Evolutionary conservation across 2,888 invertebrate species (phyloP).

Genomic region (Mesorhabditis spiculigera): DNA sequence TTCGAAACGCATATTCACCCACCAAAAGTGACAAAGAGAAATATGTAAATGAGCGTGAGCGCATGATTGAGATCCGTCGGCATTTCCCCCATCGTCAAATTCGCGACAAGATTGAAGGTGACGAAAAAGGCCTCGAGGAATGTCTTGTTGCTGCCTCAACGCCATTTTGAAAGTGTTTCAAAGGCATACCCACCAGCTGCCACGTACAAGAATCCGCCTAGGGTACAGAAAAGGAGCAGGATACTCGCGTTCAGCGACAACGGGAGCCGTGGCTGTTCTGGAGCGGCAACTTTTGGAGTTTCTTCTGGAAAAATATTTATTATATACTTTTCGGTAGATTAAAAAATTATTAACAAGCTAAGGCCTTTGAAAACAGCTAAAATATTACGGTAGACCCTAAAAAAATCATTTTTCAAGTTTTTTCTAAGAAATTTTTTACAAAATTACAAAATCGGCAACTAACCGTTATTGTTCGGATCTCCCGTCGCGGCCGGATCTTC

Average conservation of each 20-base stretch:
- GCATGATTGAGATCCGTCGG: slow-evolving; percentile 49
- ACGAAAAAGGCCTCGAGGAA: slow-evolving; percentile 57
- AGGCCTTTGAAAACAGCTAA: background rate
- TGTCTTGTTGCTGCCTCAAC: slow-evolving; percentile 44
- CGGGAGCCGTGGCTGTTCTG: slow-evolving; percentile 45
- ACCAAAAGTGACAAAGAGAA: slow-evolving; percentile 57
- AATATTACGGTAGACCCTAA: background rate
- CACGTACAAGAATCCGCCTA: slow-evolving; percentile 53
- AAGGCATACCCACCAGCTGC: slow-evolving; percentile 36
- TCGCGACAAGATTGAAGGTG: slow-evolving; percentile 58
- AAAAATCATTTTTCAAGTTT: background rate
- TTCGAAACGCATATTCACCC: slow-evolving; percentile 9
- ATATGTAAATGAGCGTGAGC: slow-evolving; percentile 55
- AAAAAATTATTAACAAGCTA: slow-evolving; percentile 4
- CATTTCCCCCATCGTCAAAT: slow-evolving; percentile 58
- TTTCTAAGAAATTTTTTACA: too few species aligned
- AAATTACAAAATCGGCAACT: too few species aligned
- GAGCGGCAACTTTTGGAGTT: slow-evolving; percentile 6
- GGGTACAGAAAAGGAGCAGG: slow-evolving; percentile 55
- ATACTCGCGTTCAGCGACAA: slow-evolving; percentile 57
- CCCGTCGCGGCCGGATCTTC: background rate
- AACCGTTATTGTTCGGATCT: slow-evolving; percentile 1
- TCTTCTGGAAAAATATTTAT: slow-evolving; percentile 14
- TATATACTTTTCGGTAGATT: background rate
- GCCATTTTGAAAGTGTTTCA: background rate